Evolutionary conservation across 2,888 invertebrate genomes (phyloP), one percentile per base, ranked within the genome.

Genomic region (Tholera decimalis): DNA sequence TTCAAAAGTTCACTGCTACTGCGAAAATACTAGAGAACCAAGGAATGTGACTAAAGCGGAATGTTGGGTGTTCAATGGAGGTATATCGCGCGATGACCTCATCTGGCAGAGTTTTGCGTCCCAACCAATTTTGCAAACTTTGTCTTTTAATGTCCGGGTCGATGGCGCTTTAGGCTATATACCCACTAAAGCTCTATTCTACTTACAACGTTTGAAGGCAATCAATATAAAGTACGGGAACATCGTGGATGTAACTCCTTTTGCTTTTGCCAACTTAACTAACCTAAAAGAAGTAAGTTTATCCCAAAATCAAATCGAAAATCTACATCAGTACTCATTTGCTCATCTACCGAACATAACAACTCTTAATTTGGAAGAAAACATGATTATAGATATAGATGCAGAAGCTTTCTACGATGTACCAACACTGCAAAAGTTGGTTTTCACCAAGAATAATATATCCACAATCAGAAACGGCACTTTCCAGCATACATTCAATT

Each of bases 381-480:
- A 98, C 91, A 96, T 96, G 87, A 97, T 98, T 77, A 95, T 96
- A 15, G 97, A 97, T 87, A 96, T 98, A 59, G 97, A 97, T 81
- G 96, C 97, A 56, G 96, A 97, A 82, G 97, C 97, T 1, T 98
- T 98, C 89, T 96, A 96, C 50, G 97, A 97, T 87, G 89, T 98
- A 60, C 98, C 98, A 0, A 96, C 96, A 60, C 92, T 98, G 74
- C 96, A 97, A 82, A 97, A 97, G 73, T 96, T 99, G 43, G 97
- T 97, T 74, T 96, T 99, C 56, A 98, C 98, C 82, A 97, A 97
- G 87, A 99, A 99, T 93, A 97, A 98, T 87, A 96, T 99, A 79
- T 97, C 98, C 70, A 96, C 97, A 37, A 96, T 99, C 73, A 98
- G 98, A 82, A 98, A 98, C 73, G 97, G 97, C 72, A 97, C 99